phyloP scores from a whole-genome alignment of 2,797 vertebrate species.

The Protosalanx chinensis region DNA sequence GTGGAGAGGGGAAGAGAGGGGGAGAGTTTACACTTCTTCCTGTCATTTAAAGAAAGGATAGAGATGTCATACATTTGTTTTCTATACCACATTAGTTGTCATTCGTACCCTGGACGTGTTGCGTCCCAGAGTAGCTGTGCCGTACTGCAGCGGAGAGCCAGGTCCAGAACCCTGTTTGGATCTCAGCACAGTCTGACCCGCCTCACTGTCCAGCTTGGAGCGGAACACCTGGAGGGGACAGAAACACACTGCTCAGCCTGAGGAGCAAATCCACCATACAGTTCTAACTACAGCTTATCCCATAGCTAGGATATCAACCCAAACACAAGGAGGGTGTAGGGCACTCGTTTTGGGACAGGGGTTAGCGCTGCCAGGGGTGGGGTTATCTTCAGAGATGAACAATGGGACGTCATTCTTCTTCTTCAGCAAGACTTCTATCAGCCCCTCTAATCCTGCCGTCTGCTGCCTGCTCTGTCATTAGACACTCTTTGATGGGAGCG shows the following conservation, averaged over 20 bases:
- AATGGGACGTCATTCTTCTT: too few species aligned
- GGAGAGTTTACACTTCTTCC: not conserved
- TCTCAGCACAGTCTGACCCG: slow-evolving; percentile 61
- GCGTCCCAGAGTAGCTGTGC: slow-evolving; percentile 80
- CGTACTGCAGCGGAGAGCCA: slow-evolving; percentile 78
- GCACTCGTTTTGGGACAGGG: too few species aligned
- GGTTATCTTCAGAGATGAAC: too few species aligned
- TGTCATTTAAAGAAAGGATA: not conserved
- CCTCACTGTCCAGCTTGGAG: slow-evolving; percentile 80
- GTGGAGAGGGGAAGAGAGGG: not conserved
- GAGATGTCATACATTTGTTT: not conserved
- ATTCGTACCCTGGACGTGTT: slow-evolving; percentile 81
- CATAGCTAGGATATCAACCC: too few species aligned
- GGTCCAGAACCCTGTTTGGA: slow-evolving; percentile 74
- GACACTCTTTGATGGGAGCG: not conserved
- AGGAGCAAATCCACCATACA: not conserved
- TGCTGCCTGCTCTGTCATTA: not conserved
- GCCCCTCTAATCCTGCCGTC: not conserved
- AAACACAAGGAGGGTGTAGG: too few species aligned
- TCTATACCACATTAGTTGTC: too few species aligned
- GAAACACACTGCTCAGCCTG: not conserved
- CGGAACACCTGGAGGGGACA: slow-evolving; percentile 79
- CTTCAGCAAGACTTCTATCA: not conserved
- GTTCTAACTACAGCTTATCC: not conserved
- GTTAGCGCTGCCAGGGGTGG: too few species aligned